Base-by-base conservation (phyloP, 1,140 invertebrate species). In the Drosophila bipectinata region DNA sequence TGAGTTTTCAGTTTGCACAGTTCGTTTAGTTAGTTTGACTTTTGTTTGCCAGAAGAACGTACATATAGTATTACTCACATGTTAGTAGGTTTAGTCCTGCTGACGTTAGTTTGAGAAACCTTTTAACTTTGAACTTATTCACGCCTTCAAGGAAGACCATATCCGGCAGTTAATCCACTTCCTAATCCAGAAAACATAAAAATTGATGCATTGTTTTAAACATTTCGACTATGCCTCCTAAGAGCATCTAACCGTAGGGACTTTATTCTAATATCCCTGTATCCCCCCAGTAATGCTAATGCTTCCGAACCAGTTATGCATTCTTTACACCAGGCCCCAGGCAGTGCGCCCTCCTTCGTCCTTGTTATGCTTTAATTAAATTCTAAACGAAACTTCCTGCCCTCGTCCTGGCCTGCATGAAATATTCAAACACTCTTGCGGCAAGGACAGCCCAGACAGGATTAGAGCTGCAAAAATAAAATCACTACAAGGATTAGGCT, bases 1-100 rank as follows among this genome's bases (percentile, higher is more conserved):
- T 85, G 67, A 85, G 80, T 84, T 82, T 82, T 44, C 62, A 60
- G 73, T 74, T 75, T 47, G 47, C 60, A 44, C 58, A 58, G 52
- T 54, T 60, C 59, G 47, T 54, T 55, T 63, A 59, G 64, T 68
- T 59, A 37, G 53, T 55, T 74, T 52, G 48, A 56, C 58, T 67
- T 55, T 60, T 57, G 32, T 64, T 48, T 56, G 15, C 15, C 15
- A 15, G 15, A 15, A 15, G 15, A 15, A 15, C 1, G 15, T 15
- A 15, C 15, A 15, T 15, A 15, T 15, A 15, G 15, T 15, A 15
- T 41, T 55, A 28, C 26, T 6, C 26, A 28, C 26, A 3, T 21
- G 21, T 21, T 21, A 3, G 21, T 21, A 21, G 3, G 21, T 21
- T 21, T 21, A 18, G 30, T 62, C 44, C 61, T 62, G 57, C 56